Percentiles rank a stretch among this genome's conserved stretches.
phyloP scores from a whole-genome alignment of 1,140 invertebrate genomes.

The Drosophila equinoxialis region DNA sequence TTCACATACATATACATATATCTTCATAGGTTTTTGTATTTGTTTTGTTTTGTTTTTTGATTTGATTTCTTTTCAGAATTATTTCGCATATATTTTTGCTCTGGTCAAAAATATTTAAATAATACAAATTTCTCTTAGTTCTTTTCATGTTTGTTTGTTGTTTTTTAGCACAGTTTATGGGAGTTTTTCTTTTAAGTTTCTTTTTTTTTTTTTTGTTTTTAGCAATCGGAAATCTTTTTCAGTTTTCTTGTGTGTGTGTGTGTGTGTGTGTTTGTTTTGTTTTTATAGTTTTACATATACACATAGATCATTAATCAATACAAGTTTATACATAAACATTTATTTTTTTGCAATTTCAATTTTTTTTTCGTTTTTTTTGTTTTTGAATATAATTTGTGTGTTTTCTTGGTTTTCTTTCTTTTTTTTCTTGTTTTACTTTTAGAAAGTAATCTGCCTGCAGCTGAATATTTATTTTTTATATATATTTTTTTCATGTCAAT shows the following conservation, averaged over 20 bases:
- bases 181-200: conserved; percentile 59
- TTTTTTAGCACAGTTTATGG: conserved; percentile 77
- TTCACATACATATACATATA: conserved; percentile 14
- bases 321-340: conserved; percentile 37
- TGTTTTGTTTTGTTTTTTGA: neutral
- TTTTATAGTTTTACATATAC: conserved; percentile 24
- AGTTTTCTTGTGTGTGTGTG: conserved; percentile 20
- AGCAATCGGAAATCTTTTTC: conserved; percentile 29
- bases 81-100: conserved; percentile 75
- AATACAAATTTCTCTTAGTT: conserved; percentile 47
- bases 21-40: neutral
- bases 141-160: conserved; percentile 37
- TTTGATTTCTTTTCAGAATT: conserved; percentile 35
- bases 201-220: conserved; percentile 6
- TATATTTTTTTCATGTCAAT: no score
- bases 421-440: conserved; percentile 20
- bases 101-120: conserved; percentile 78
- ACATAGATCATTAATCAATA: conserved; percentile 44
- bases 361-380: neutral
- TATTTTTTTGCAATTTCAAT: conserved; percentile 3
- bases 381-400: neutral
- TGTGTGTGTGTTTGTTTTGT: conserved; percentile 1
- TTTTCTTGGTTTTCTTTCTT: conserved; percentile 4
- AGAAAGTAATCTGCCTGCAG: conserved; percentile 5
- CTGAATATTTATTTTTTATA: no score